phyloP scores from a whole-genome alignment of 2,888 invertebrate species.

The Parelbella ahira region DNA sequence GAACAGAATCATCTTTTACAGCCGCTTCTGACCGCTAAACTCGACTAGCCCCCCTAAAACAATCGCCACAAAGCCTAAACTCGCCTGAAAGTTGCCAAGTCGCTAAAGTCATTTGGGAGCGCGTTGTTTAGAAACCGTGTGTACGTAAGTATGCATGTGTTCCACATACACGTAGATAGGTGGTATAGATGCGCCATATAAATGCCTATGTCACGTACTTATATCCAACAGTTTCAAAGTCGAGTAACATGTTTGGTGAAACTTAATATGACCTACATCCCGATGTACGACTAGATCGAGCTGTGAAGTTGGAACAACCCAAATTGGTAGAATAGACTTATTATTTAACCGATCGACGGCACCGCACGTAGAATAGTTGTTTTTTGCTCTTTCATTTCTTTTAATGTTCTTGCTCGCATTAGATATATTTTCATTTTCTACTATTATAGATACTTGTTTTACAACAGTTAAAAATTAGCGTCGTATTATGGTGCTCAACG shows the following conservation, averaged over 20 bases:
- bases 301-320: constrained; percentile 15
- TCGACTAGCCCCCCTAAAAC: constrained; percentile 40
- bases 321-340: neutral
- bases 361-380: no score
- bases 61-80: constrained; percentile 32
- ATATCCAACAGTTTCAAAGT: constrained; percentile 42
- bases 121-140: constrained; percentile 52
- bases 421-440: no score
- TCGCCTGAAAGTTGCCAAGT: constrained; percentile 26
- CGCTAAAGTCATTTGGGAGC: constrained; percentile 39
- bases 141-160: constrained; percentile 72
- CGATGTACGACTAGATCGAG: constrained; percentile 29
- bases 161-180: constrained; percentile 54
- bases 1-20: constrained; percentile 81
- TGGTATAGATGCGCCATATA: constrained; percentile 48
- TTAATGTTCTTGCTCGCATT: no score
- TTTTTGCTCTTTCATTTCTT: no score
- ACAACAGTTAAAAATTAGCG: no score
- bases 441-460: no score
- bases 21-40: constrained; percentile 46
- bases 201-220: constrained; percentile 32
- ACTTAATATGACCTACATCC: constrained; percentile 39
- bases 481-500: no score
- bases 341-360: no score
- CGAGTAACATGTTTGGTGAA: constrained; percentile 49